Conservation (phyloP, 2,113 vertebrate species). For the Gymnogyps californianus region DNA sequence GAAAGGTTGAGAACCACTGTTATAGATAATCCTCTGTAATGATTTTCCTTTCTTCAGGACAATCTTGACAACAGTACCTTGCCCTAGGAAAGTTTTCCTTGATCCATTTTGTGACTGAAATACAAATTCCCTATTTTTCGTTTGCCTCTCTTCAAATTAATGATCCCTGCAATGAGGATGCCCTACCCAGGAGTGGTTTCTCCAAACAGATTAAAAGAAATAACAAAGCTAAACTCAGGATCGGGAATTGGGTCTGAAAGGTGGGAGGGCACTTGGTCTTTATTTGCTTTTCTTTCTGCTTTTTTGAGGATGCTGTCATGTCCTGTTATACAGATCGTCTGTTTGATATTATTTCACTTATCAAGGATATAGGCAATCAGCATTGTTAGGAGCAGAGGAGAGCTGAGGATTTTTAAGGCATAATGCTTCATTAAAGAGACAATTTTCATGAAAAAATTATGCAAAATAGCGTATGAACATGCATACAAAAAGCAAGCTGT, state of each 20-base stretch:
- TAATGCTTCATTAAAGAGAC: neutral
- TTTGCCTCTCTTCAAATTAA: constrained; percentile 13
- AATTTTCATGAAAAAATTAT: neutral
- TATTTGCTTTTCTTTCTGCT: constrained; percentile 20
- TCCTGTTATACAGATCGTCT: neutral
- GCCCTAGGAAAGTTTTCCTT: constrained; percentile 45
- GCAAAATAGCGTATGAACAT: accelerated
- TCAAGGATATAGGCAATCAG: neutral
- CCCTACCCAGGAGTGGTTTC: neutral
- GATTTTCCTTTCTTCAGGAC: constrained; percentile 58
- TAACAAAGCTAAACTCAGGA: neutral
- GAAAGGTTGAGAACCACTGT: constrained; percentile 13
- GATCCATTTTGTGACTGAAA: constrained; percentile 51
- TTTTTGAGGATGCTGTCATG: neutral
- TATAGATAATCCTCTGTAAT: constrained; percentile 61
- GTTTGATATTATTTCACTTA: neutral
- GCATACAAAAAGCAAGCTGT: neutral
- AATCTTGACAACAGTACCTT: constrained; percentile 50
- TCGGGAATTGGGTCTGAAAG: neutral
- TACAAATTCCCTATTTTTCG: constrained; percentile 20
- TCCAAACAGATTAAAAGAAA: constrained; percentile 36
- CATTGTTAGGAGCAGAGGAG: neutral
- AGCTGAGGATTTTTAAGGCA: neutral
- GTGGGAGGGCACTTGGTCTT: neutral
- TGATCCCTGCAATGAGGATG: constrained; percentile 5